phyloP scores from a whole-genome alignment of 2,797 vertebrate species.

The Ibycter americanus region DNA sequence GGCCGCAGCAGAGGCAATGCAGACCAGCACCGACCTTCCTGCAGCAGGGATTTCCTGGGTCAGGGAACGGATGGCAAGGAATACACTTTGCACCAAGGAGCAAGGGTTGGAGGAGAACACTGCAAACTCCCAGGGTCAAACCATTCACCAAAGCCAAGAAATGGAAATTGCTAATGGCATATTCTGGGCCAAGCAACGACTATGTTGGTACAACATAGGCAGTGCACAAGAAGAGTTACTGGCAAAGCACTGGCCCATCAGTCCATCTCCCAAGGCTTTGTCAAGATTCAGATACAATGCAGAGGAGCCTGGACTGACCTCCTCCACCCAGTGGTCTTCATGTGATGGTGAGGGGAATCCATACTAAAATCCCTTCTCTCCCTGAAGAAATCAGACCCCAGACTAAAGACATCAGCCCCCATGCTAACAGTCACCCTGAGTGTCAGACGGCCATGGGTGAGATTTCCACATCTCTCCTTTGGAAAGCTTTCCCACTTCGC shows the following conservation, averaged over 20 bases:
- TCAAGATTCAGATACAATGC: background rate
- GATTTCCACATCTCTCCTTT: background rate
- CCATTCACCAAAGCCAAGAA: background rate
- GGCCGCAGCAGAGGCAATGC: background rate
- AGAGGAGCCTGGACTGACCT: background rate
- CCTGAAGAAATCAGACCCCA: background rate
- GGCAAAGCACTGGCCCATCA: background rate
- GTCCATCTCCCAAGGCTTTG: background rate
- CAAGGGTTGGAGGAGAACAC: fast-evolving
- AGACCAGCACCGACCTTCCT: background rate
- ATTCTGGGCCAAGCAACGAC: background rate
- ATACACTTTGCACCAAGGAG: background rate
- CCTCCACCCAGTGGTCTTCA: background rate
- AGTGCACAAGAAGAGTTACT: background rate
- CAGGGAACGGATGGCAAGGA: fast-evolving
- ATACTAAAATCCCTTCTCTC: background rate
- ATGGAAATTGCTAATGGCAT: background rate
- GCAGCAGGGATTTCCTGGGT: background rate
- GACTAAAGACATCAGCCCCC: background rate
- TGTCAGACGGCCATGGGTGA: background rate
- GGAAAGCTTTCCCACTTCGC: background rate
- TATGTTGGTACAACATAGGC: background rate
- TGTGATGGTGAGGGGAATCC: background rate
- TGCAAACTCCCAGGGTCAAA: background rate
- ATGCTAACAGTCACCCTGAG: background rate